Evolutionary conservation across 2,888 invertebrate species (phyloP).

Genomic region (Papilio protenor): DNA sequence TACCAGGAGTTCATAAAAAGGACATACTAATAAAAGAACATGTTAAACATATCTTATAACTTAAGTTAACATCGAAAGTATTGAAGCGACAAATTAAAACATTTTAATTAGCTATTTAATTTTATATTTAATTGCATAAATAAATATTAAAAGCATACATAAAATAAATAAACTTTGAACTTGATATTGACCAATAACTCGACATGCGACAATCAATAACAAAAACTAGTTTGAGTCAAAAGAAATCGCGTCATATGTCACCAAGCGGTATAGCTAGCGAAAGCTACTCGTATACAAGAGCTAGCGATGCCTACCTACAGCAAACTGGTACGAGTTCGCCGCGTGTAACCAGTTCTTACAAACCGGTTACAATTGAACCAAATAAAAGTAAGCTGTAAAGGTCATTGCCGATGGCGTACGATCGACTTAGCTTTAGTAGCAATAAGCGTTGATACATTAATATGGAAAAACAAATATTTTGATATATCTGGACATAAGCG

Average conservation of each 20-base stretch:
- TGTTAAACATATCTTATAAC: too few species aligned
- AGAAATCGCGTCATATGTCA: background rate
- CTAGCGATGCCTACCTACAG: constrained; percentile 9
- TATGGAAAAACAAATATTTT: background rate
- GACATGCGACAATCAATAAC: background rate
- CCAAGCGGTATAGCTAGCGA: constrained; percentile 20
- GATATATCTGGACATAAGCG: too few species aligned
- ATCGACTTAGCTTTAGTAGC: constrained; percentile 28
- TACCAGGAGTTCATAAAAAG: background rate
- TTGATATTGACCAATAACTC: constrained; percentile 29
- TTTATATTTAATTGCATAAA: too few species aligned
- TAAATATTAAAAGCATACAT: background rate
- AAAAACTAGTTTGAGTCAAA: constrained; percentile 6
- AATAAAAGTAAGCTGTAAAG: constrained; percentile 57
- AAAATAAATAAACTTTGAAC: constrained; percentile 33
- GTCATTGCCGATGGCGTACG: constrained; percentile 57
- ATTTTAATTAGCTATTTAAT: too few species aligned
- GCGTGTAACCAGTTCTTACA: constrained; percentile 53
- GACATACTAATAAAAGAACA: too few species aligned
- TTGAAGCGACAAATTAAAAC: too few species aligned
- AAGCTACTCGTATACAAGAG: background rate
- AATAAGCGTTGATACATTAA: constrained; percentile 1
- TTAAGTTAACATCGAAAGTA: too few species aligned
- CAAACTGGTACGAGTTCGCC: constrained; percentile 45
- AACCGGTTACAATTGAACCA: constrained; percentile 58